Conservation (phyloP, 2,113 vertebrate genomes). For the Choloepus hoffmanni region DNA sequence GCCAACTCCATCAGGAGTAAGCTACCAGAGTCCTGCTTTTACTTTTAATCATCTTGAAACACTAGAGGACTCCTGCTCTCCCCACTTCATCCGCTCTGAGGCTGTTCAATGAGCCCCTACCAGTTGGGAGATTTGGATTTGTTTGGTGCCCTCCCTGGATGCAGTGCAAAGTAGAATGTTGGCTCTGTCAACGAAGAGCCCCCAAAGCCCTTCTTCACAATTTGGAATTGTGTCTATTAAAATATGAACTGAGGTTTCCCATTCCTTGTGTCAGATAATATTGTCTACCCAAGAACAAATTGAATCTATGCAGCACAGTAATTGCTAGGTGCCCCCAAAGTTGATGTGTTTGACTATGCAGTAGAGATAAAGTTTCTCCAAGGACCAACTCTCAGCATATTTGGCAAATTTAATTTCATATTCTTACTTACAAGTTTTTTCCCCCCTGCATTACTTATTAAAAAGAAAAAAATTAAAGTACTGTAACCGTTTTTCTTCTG, state of each 20-base stretch:
- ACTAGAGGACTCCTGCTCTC: accelerated
- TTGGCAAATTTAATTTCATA: conserved; percentile 83
- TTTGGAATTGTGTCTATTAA: conserved; percentile 80
- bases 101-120: not conserved
- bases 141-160: not conserved
- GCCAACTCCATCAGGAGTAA: not conserved
- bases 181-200: conserved; percentile 50
- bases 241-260: conserved; percentile 71
- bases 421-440: conserved; percentile 81
- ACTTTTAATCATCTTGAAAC: not conserved
- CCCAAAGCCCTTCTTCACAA: conserved; percentile 73
- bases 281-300: conserved; percentile 81
- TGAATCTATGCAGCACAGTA: conserved; percentile 76
- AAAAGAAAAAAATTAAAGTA: conserved; percentile 55
- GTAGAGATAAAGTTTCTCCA: conserved; percentile 82
- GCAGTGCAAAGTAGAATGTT: conserved; percentile 47
- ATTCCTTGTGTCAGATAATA: conserved; percentile 78
- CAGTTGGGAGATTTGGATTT: not conserved
- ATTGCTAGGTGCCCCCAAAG: conserved; percentile 76
- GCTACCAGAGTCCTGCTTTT: not conserved
- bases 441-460: conserved; percentile 72
- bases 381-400: conserved; percentile 82
- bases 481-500: conserved; percentile 76
- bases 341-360: conserved; percentile 81
- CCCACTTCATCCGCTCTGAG: not conserved